Evolutionary conservation across 2,888 invertebrate species (phyloP), one percentile per base, ranked within the genome.

Genomic region (Chymomyza amoena): DNA sequence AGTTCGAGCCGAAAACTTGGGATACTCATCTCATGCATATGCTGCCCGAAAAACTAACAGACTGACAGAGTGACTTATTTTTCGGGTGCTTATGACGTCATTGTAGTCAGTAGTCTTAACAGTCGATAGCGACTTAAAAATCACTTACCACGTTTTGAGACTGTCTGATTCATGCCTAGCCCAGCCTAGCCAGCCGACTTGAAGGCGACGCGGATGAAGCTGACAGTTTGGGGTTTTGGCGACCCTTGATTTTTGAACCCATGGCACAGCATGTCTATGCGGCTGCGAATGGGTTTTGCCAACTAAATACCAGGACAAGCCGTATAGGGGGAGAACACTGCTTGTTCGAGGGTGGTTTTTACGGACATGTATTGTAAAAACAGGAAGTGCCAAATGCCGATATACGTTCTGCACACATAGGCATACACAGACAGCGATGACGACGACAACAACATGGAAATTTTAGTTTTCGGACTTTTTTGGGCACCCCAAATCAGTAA

Each of bases 151-250:
- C 87, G 88, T 87, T 85, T 88, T 76, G n/a, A 76, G 76, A 80
- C 87, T 88, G 87, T 84, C 83, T 88, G 84, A 85, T 85, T 85
- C 84, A 85, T 87, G 83, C 89, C 88, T n/a, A n/a, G n/a, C n/a
- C 87, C 84, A 88, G 84, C 84, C 83, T 74, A 75, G 69, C 80
- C 64, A 61, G 32, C 32, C 76, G 77, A 70, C 80, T 75, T 74
- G 10, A 45, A 36, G 64, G 52, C 52, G 25, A n/a, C 18, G 9
- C 18, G 20, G 16, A 6, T 16, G n/a, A 9, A 10, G 54, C 18
- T 9, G 54, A 54, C 15, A 73, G 72, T 50, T 25, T 6, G 25
- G 64, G 25, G 28, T 18, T 4, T 25, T 45, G 20, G 50, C 73
- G 66, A 63, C 70, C 71, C 66, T 56, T 63, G 71, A 63, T 64